Conservation (phyloP, 1,140 invertebrate species). For the Zaprionus kolodkinae region DNA sequence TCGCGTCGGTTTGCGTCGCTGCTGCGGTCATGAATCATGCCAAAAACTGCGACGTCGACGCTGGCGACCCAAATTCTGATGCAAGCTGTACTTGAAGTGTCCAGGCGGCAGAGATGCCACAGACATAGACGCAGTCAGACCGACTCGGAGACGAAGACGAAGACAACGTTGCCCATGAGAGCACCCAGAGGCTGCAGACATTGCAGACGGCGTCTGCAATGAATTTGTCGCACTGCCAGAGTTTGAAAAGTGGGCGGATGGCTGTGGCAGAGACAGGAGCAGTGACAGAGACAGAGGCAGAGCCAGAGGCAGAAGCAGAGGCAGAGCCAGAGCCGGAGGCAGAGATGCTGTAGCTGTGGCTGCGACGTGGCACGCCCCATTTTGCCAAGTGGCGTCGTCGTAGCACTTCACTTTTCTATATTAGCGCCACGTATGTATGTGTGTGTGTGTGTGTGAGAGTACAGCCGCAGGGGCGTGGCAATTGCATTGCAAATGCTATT, state of each 20-base stretch:
- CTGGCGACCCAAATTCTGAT: constrained; percentile 68
- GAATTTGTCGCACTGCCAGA: too few relatives aligned
- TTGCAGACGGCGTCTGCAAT: constrained; percentile 32
- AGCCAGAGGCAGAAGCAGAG: too few relatives aligned
- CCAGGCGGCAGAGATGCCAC: constrained; percentile 15
- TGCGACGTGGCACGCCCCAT: constrained; percentile 59
- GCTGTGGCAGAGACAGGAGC: too few relatives aligned
- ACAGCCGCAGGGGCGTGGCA: too few relatives aligned
- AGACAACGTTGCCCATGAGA: constrained; percentile 47
- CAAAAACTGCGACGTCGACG: constrained; percentile 64
- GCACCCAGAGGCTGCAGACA: constrained; percentile 35
- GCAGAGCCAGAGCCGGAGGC: too few relatives aligned
- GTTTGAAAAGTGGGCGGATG: too few relatives aligned
- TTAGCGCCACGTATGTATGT: constrained; percentile 72
- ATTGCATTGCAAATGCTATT: too few relatives aligned
- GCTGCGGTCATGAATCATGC: constrained; percentile 76
- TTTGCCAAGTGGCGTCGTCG: constrained; percentile 67
- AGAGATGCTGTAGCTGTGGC: background rate
- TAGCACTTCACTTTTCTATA: constrained; percentile 80
- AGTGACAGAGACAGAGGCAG: too few relatives aligned
- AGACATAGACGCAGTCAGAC: background rate
- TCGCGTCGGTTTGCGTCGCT: constrained; percentile 43
- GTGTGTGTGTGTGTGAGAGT: too few relatives aligned
- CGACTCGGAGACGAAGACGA: background rate
- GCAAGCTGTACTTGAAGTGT: constrained; percentile 32